These are phyloP conservation scores for Stenotaenia linearis DNA, from an alignment of 2,888 invertebrate genomes.

Conservation along the genomic window DNA sequence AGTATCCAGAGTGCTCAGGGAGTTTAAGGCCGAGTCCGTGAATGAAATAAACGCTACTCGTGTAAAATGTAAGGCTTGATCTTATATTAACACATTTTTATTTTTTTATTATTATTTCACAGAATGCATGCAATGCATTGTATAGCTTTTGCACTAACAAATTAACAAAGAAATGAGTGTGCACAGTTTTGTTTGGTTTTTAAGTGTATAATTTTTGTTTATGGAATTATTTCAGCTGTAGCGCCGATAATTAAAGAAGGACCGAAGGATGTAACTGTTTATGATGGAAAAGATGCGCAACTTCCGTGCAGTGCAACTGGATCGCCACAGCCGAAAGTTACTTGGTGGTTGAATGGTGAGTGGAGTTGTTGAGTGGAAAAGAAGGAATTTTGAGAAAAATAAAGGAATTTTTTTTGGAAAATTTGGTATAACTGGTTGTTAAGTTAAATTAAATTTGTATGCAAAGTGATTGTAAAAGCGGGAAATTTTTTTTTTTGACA, in stretches of 20 bases:
- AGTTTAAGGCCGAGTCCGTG: neutral
- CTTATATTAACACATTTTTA: neutral
- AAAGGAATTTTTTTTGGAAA: neutral
- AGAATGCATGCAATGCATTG: too few species aligned
- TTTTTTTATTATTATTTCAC: too few species aligned
- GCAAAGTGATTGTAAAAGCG: too few species aligned
- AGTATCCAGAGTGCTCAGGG: neutral
- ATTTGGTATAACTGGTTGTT: too few species aligned
- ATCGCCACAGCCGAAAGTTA: slow-evolving; percentile 81
- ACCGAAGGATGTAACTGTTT: slow-evolving; percentile 79
- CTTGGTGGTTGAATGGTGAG: slow-evolving; percentile 89
- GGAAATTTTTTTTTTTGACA: too few species aligned
- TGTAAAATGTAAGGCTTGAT: neutral
- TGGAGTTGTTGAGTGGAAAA: neutral
- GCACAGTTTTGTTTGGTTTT: slow-evolving; percentile 27
- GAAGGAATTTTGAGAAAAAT: too few species aligned
- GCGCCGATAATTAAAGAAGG: slow-evolving; percentile 77
- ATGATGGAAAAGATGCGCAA: slow-evolving; percentile 88
- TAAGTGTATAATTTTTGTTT: neutral
- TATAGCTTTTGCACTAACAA: neutral
- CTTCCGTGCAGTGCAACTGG: slow-evolving; percentile 83
- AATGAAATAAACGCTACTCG: slow-evolving; percentile 5
- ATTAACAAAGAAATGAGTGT: neutral
- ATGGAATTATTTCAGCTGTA: slow-evolving; percentile 60
- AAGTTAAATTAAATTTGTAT: too few species aligned